phyloP scores from a whole-genome alignment of 2,797 vertebrate species.

The Pagetopsis macropterus region DNA sequence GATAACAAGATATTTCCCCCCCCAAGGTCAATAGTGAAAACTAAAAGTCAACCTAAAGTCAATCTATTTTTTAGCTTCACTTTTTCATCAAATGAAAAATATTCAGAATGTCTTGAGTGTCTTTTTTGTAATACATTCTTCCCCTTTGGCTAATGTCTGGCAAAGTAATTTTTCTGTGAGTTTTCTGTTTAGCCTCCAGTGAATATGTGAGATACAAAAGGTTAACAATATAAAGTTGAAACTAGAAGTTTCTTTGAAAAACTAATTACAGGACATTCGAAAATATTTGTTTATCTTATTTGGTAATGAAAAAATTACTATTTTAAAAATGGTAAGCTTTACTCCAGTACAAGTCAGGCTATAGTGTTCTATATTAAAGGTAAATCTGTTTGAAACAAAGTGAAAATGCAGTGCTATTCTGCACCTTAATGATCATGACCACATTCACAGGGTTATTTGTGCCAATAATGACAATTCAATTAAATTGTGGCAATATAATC shows the following conservation, averaged over 20 bases:
- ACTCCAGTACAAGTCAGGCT: too few relatives aligned
- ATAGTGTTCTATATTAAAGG: too few relatives aligned
- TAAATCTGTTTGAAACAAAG: background rate
- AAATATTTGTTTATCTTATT: too few relatives aligned
- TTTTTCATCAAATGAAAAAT: background rate
- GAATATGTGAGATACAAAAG: background rate
- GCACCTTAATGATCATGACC: background rate
- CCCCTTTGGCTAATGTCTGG: background rate
- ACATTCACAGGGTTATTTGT: background rate
- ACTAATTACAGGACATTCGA: too few relatives aligned
- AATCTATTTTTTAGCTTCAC: background rate
- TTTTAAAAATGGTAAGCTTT: too few relatives aligned
- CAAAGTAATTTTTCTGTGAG: background rate
- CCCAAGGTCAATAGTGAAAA: background rate
- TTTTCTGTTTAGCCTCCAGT: background rate
- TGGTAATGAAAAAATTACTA: too few relatives aligned
- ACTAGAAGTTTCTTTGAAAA: background rate
- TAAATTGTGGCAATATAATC: background rate
- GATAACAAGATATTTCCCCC: background rate
- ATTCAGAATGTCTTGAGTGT: background rate
- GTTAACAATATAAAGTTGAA: background rate
- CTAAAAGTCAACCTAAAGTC: background rate
- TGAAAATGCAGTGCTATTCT: background rate
- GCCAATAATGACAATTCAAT: background rate
- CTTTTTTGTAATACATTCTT: background rate